A percentile compares a stretch with the other conserved stretches of the same genome.
Conservation (phyloP, 2,113 vertebrate genomes). For the Pelodiscus sinensis region DNA sequence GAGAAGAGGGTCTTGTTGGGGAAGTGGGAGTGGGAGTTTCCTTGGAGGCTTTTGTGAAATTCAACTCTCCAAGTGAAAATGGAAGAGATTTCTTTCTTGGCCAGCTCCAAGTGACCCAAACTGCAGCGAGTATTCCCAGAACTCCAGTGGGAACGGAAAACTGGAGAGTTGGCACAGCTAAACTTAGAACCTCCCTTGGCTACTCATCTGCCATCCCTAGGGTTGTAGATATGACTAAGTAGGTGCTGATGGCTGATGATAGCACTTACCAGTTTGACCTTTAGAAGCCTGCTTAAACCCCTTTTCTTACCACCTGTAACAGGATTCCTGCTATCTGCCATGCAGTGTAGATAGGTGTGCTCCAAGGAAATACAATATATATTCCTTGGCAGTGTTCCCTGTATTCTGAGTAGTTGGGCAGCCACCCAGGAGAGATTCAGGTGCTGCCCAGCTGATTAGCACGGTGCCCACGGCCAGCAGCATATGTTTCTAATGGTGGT, state of each 20-base stretch:
- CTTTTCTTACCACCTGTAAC: slow-evolving; percentile 49
- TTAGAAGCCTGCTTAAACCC: slow-evolving; percentile 44
- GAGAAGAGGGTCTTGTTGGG: background rate
- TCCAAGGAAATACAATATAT: slow-evolving; percentile 2
- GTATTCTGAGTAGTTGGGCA: too few species aligned
- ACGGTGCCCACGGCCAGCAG: too few species aligned
- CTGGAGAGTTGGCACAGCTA: slow-evolving; percentile 50
- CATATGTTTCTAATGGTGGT: too few species aligned
- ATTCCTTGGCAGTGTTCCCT: slow-evolving; percentile 9
- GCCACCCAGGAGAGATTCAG: too few species aligned
- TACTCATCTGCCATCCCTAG: background rate
- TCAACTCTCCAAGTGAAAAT: background rate
- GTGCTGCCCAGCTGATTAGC: too few species aligned
- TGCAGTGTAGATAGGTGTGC: slow-evolving; percentile 32
- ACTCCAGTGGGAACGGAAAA: background rate
- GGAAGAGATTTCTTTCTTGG: background rate
- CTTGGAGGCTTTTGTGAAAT: background rate
- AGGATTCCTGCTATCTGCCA: slow-evolving; percentile 39
- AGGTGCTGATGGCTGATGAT: slow-evolving; percentile 45
- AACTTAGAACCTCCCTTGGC: background rate
- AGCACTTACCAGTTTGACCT: slow-evolving; percentile 47
- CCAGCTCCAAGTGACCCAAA: accelerated
- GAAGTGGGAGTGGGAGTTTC: background rate
- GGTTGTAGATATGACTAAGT: slow-evolving; percentile 29
- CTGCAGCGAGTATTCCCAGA: accelerated